Evolutionary conservation across 2,888 invertebrate genomes (phyloP), one percentile per base, ranked within the genome.

Genomic region (Neelides folsomi): DNA sequence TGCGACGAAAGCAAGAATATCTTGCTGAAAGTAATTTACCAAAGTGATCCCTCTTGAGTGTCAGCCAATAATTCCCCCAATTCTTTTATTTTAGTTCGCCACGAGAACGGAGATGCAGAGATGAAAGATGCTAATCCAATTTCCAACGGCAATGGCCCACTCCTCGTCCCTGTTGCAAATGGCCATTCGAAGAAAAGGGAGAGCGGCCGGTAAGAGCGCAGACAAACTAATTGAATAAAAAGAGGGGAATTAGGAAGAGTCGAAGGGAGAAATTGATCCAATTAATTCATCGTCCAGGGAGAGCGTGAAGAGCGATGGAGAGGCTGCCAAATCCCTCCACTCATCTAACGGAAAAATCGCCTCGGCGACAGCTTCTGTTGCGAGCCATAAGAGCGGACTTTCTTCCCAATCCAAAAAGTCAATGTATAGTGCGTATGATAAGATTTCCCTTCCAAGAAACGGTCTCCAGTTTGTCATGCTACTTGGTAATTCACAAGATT

Each of bases 361-460:
- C 13, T 63, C 63, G 0, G 59, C 59, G 16, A 61, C 63, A 8
- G 63, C 61, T 10, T 63, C 63, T 27, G 53, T 62, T 8, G 44
- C 57, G 8, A 60, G 60, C 55, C 59, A 63, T 37, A 52, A 55
- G 34, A 60, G 59, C 16, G 57, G 67, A 72, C 77, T 64, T 77
- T 82, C 40, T 75, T 77, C 66, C 68, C 71, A 64, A 67, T 72
- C 54, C 73, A 67, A 66, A 47, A 51, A 62, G 46, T 68, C 67
- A 42, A 65, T 65, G 49, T 59, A 76, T 9, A 80, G 79, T 36
- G 42, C 27, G 53, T 85, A 83, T 66, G 89, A 89, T 60, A 83
- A 84, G 63, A 72, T 89, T 10, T 76, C 82, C 0, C 75, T 86
- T 45, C 82, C 86, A 0, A 75, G 90, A 35, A 77, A 78, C 2